Base-by-base conservation (phyloP, 2,797 vertebrate genomes). In the Salarias fasciatus region DNA sequence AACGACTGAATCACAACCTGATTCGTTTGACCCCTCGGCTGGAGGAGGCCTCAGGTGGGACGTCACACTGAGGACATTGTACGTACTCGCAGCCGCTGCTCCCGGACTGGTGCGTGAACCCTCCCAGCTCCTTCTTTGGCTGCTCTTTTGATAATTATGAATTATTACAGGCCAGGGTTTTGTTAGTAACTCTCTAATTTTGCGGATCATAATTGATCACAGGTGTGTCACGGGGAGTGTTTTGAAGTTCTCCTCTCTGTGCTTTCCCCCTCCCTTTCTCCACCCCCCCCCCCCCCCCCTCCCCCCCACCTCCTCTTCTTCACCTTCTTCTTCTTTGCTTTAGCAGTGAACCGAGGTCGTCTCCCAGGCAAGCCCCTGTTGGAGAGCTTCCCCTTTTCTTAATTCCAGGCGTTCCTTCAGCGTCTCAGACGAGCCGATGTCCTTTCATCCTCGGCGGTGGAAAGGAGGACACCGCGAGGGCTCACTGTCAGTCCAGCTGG, bases 401-500 rank as follows among this genome's bases (percentile, higher is more conserved):
- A 87, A 90, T 88, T 90, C 88, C 84, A 78, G 77, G 67, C 86
- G 88, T 88, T 90, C 89, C 84, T 88, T 83, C 75, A 73, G 85
- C 45, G 81, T 90, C 76, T 80, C 67, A 75, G 82, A 87, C 38
- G 61, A 80, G 82, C 70, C 87, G 88, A 89, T 80, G 87, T 89
- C 89, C 85, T 88, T 90, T 92, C 87, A 91, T 89, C 88, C 84
- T 85, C 76, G 74, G 79, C 63, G 79, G 86, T 78, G 82, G 86
- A 88, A 76, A 84, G 87, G 83, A 88, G 87, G 87, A 91, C 87
- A 87, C 88, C 80, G 38, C 82, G 61, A 88, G 89, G 15, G 50
- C 78, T 86, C 84, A 70, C 88, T 85, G 88, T 87, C 88, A 79
- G 82, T 89, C 90, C 90, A 90, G 87, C 89, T 91, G 89, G 83